phyloP scores from a whole-genome alignment of 2,888 invertebrate genomes.

The Oscheius sp. region DNA sequence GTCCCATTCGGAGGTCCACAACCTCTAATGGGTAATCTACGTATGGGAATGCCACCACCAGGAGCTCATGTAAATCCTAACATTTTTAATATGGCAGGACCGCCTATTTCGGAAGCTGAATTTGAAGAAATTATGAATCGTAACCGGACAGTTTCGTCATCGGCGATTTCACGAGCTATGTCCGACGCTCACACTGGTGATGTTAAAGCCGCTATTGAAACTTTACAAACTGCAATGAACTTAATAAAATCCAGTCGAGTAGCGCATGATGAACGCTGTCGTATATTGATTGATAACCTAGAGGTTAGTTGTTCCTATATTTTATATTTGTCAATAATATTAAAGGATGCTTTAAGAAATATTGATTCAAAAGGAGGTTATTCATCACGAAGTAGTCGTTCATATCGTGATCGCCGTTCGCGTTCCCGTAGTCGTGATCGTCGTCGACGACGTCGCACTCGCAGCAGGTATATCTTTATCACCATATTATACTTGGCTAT shows the following conservation, averaged over 20 bases:
- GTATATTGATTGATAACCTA: constrained; percentile 86
- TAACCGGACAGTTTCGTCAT: constrained; percentile 89
- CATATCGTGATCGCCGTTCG: constrained; percentile 33
- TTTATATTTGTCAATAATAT: neutral
- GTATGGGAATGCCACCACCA: constrained; percentile 36
- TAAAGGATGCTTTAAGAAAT: constrained; percentile 91
- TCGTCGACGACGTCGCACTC: constrained; percentile 49
- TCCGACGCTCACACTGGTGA: constrained; percentile 76
- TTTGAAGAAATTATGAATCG: constrained; percentile 98
- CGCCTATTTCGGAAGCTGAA: constrained; percentile 83
- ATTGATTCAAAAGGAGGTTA: constrained; percentile 84
- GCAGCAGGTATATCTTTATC: constrained; percentile 38
- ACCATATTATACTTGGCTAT: neutral
- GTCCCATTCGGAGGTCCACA: constrained; percentile 34
- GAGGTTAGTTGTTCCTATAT: constrained; percentile 5
- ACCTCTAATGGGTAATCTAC: constrained; percentile 32
- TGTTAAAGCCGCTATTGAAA: constrained; percentile 97
- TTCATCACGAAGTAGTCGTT: constrained; percentile 73
- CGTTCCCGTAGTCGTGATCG: constrained; percentile 52
- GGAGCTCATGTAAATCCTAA: constrained; percentile 55
- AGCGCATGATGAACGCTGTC: constrained; percentile 94
- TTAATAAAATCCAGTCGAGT: constrained; percentile 97
- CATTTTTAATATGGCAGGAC: constrained; percentile 24
- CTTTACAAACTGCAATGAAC: constrained; percentile 96
- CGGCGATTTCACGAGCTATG: constrained; percentile 94